Percentiles rank a stretch among this genome's conserved stretches.
Conservation (phyloP, 2,888 invertebrate species). For the Plagodis dolabraria region DNA sequence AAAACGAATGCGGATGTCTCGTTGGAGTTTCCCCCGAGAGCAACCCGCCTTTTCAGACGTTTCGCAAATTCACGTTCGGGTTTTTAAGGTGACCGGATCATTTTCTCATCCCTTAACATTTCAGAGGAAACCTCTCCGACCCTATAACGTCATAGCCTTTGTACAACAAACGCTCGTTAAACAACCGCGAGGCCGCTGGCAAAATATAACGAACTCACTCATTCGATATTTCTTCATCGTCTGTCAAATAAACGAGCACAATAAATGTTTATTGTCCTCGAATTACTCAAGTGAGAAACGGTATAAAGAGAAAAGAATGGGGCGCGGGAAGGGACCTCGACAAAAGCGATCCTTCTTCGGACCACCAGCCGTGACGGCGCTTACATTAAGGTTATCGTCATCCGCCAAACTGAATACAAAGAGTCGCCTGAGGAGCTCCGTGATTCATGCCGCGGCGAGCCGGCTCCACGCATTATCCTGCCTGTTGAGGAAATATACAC, state of each 20-base stretch:
- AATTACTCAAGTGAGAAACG: slow-evolving; percentile 84
- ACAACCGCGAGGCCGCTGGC: slow-evolving; percentile 55
- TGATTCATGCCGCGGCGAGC: slow-evolving; percentile 68
- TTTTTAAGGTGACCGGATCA: slow-evolving; percentile 60
- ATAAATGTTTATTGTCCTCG: slow-evolving; percentile 84
- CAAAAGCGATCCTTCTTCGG: slow-evolving; percentile 82
- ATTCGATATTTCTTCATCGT: slow-evolving; percentile 78
- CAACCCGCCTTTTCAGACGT: slow-evolving; percentile 56
- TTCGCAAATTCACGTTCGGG: slow-evolving; percentile 63
- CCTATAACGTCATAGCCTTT: slow-evolving; percentile 49
- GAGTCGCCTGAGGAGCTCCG: slow-evolving; percentile 70
- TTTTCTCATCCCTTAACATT: slow-evolving; percentile 56
- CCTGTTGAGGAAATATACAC: slow-evolving; percentile 63
- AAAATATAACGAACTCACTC: slow-evolving; percentile 72
- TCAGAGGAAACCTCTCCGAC: slow-evolving; percentile 41
- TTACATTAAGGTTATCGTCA: slow-evolving; percentile 84
- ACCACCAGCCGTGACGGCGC: slow-evolving; percentile 82
- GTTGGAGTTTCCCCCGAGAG: slow-evolving; percentile 54
- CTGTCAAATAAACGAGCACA: slow-evolving; percentile 81
- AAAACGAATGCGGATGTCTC: slow-evolving; percentile 70
- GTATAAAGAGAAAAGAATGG: slow-evolving; percentile 81
- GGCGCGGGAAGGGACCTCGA: slow-evolving; percentile 77
- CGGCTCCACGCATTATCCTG: slow-evolving; percentile 69
- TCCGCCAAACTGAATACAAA: slow-evolving; percentile 82
- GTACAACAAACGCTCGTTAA: slow-evolving; percentile 58